These are phyloP conservation scores for Eledone cirrhosa DNA, from an alignment of 2,888 invertebrate species.

Conservation along the genomic window DNA sequence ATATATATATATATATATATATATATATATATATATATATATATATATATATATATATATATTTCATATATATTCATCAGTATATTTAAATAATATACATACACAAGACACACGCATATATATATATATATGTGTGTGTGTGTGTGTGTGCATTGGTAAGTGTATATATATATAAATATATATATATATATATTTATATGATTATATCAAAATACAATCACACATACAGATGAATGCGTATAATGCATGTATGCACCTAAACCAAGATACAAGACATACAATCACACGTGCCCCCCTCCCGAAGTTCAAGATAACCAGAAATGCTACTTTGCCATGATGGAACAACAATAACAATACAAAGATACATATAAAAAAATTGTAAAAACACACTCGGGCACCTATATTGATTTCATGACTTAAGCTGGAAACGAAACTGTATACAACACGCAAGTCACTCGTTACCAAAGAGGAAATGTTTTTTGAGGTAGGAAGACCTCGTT, in stretches of 20 bases:
- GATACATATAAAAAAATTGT: too few relatives aligned
- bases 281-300: too few relatives aligned
- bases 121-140: neutral
- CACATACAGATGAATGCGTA: neutral
- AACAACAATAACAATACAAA: neutral
- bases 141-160: neutral
- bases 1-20: conserved; percentile 7
- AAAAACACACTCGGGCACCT: too few relatives aligned
- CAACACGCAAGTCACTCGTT: too few relatives aligned
- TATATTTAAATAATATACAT: neutral
- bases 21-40: conserved; percentile 23
- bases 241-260: too few relatives aligned
- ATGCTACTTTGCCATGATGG: neutral
- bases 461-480: too few relatives aligned
- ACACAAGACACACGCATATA: neutral
- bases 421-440: too few relatives aligned
- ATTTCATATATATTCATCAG: neutral
- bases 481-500: neutral
- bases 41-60: conserved; percentile 22
- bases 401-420: too few relatives aligned
- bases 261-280: too few relatives aligned
- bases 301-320: too few relatives aligned
- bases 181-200: neutral
- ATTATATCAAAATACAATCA: neutral
- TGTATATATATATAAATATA: neutral